Evolutionary conservation across 2,113 vertebrate species (phyloP).

Genomic region (Anas platyrhynchos): DNA sequence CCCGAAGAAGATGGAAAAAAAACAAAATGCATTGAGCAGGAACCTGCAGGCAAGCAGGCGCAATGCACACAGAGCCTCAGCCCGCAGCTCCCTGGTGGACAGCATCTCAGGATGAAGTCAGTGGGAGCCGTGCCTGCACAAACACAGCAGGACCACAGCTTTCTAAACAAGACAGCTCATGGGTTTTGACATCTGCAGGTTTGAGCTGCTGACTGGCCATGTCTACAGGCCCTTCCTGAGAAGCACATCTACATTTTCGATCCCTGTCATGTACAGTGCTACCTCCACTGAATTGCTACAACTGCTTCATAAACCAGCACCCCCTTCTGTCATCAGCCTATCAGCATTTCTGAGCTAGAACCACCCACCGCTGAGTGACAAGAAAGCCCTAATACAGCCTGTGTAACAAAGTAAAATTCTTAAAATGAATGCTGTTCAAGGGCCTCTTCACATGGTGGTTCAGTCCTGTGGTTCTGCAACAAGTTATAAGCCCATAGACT

Average conservation of each 20-base stretch:
- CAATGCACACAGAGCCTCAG: background rate
- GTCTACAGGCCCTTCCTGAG: background rate
- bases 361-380: background rate
- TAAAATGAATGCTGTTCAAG: background rate
- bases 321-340: background rate
- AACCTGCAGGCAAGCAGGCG: background rate
- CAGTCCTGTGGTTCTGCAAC: background rate
- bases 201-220: background rate
- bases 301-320: background rate
- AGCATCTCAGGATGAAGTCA: conserved; percentile 19
- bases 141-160: conserved; percentile 11
- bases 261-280: background rate
- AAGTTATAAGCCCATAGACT: background rate
- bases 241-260: background rate
- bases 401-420: background rate
- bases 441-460: background rate
- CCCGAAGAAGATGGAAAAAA: background rate
- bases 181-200: background rate
- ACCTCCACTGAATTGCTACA: background rate
- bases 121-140: background rate
- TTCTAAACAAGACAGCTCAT: background rate
- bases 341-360: background rate
- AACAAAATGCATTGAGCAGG: background rate
- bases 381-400: background rate
- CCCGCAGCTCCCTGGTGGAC: background rate